phyloP scores from a whole-genome alignment of 2,797 vertebrate species.

The Lerista edwardsae region DNA sequence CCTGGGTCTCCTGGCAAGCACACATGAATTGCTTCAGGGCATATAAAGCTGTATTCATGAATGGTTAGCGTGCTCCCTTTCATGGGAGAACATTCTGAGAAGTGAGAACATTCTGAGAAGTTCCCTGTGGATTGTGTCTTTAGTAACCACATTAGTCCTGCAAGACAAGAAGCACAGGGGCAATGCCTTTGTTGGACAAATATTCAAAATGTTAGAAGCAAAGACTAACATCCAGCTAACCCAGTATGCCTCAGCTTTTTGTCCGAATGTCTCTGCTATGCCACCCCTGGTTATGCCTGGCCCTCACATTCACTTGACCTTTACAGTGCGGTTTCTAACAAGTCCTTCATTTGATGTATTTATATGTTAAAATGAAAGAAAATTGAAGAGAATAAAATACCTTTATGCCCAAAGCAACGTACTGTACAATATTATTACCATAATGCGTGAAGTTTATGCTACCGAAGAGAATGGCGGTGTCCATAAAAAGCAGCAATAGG shows the following conservation, averaged over 20 bases:
- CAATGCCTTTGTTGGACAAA: neutral
- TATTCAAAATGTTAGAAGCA: neutral
- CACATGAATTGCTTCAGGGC: neutral
- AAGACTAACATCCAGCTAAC: neutral
- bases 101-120: neutral
- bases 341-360: constrained; percentile 55
- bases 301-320: constrained; percentile 42
- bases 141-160: neutral
- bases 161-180: neutral
- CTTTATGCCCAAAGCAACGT: constrained; percentile 62
- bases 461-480: constrained; percentile 52
- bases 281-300: constrained; percentile 25
- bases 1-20: neutral
- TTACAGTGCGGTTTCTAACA: constrained; percentile 41
- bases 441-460: constrained; percentile 63
- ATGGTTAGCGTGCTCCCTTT: neutral
- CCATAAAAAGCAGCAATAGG: constrained; percentile 54
- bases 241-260: neutral
- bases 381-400: constrained; percentile 66
- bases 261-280: neutral
- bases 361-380: constrained; percentile 65
- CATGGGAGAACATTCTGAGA: neutral
- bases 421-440: constrained; percentile 60
- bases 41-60: neutral
- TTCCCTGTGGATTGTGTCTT: neutral